A percentile compares a stretch with the other conserved stretches of the same genome.
phyloP scores from a whole-genome alignment of 2,888 invertebrate genomes.

The Pristionchus entomophagus region DNA sequence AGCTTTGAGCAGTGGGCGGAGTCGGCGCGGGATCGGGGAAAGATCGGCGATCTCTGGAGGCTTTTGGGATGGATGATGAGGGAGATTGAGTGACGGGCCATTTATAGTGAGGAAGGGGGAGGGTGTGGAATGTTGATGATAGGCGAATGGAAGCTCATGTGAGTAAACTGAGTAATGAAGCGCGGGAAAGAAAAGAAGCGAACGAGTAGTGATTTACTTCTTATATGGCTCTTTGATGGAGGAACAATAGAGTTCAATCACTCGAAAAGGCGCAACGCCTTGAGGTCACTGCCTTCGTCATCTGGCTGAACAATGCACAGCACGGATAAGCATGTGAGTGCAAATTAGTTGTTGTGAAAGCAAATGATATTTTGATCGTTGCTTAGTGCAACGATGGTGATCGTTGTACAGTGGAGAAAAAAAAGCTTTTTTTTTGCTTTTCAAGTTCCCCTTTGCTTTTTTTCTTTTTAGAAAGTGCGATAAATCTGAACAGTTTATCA shows the following conservation, averaged over 20 bases:
- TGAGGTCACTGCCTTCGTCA: not conserved
- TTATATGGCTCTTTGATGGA: not conserved
- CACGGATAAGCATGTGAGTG: too few relatives aligned
- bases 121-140: too few relatives aligned
- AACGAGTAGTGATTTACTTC: not conserved
- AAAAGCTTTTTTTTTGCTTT: too few relatives aligned
- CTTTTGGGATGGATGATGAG: not conserved
- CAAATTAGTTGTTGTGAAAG: too few relatives aligned
- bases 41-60: not conserved
- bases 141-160: too few relatives aligned
- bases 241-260: not conserved
- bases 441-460: too few relatives aligned
- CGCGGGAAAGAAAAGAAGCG: not conserved
- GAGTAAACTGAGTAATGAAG: constrained; percentile 16
- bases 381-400: not conserved
- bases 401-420: too few relatives aligned
- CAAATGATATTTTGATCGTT: too few relatives aligned
- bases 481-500: too few relatives aligned
- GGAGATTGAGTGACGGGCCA: not conserved
- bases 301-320: not conserved
- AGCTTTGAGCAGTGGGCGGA: not conserved
- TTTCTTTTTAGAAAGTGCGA: too few relatives aligned
- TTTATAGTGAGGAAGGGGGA: not conserved
- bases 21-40: not conserved
- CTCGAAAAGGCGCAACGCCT: constrained; percentile 1